A percentile compares a stretch with the other conserved stretches of the same genome.
Conservation (phyloP, 1,140 invertebrate genomes). For the Heliconius hermathena region DNA sequence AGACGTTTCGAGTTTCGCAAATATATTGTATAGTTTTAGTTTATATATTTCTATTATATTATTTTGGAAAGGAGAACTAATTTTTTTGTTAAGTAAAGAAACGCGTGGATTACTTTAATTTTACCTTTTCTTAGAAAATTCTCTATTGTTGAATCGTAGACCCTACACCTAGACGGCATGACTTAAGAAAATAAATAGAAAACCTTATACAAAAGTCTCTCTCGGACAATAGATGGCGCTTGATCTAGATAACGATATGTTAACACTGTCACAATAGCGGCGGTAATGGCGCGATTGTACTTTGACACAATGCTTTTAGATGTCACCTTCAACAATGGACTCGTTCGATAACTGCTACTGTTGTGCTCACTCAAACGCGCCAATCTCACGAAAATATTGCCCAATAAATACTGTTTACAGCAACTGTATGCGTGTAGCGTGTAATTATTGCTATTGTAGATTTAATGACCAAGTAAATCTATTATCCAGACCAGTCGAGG, state of each 20-base stretch:
- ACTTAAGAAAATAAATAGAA: constrained; percentile 38
- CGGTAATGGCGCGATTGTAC: constrained; percentile 79
- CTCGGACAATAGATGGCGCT: constrained; percentile 79
- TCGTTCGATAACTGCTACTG: constrained; percentile 73
- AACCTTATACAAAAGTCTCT: constrained; percentile 71
- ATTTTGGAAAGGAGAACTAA: no score
- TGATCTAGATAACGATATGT: constrained; percentile 80
- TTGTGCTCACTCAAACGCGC: constrained; percentile 65
- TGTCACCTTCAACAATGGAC: constrained; percentile 76
- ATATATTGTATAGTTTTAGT: background rate
- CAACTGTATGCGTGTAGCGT: background rate
- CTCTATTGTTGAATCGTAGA: background rate
- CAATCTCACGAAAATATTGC: constrained; percentile 60
- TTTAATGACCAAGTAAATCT: background rate
- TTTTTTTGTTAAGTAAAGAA: background rate
- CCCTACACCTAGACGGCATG: constrained; percentile 15
- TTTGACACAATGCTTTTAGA: constrained; percentile 79
- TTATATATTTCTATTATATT: no score
- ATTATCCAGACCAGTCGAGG: background rate
- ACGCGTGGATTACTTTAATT: background rate
- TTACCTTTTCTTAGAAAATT: background rate
- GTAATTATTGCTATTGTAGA: background rate
- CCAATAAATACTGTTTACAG: constrained; percentile 24
- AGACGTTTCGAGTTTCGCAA: background rate
- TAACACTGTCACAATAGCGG: constrained; percentile 79